A percentile compares a stretch with the other conserved stretches of the same genome.
Conservation (phyloP, 1,140 invertebrate species). For the Drosophila obscura region DNA sequence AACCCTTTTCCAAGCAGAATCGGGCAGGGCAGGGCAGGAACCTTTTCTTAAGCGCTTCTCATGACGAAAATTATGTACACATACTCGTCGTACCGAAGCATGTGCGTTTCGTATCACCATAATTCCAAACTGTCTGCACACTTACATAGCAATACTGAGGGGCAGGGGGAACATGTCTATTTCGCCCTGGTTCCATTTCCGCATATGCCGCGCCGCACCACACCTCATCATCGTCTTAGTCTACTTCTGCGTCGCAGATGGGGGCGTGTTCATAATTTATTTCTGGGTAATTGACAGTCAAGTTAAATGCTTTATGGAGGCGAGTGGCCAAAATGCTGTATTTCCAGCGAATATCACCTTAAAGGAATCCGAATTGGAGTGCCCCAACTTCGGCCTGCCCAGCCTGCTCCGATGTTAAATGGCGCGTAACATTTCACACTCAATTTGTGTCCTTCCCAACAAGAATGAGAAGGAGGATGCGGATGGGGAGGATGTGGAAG, state of each 20-base stretch:
- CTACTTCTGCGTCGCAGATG: not conserved
- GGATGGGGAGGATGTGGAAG: no score
- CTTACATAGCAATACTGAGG: not conserved
- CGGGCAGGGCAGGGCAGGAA: constrained; percentile 1
- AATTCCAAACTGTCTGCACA: constrained; percentile 43
- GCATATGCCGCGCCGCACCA: no score
- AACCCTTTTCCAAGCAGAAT: constrained; percentile 19
- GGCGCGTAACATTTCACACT: constrained; percentile 78
- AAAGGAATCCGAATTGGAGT: constrained; percentile 38
- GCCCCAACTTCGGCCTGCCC: constrained; percentile 5
- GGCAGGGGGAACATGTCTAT: constrained; percentile 65
- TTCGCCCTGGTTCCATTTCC: constrained; percentile 42
- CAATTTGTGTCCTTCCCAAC: constrained; percentile 58
- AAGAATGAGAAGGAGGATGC: not conserved
- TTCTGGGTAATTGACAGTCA: constrained; percentile 64
- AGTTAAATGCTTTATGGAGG: constrained; percentile 55
- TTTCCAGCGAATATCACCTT: constrained; percentile 51
- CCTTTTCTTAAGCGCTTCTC: constrained; percentile 57
- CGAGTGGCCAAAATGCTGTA: constrained; percentile 15
- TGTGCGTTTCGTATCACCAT: constrained; percentile 52
- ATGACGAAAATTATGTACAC: constrained; percentile 41
- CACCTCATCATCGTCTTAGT: not conserved
- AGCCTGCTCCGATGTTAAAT: constrained; percentile 53
- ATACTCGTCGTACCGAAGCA: constrained; percentile 13
- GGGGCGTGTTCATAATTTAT: constrained; percentile 60